These are phyloP conservation scores for Pteropus rufus DNA, from an alignment of 2,797 vertebrate species.

Conservation along the genomic window DNA sequence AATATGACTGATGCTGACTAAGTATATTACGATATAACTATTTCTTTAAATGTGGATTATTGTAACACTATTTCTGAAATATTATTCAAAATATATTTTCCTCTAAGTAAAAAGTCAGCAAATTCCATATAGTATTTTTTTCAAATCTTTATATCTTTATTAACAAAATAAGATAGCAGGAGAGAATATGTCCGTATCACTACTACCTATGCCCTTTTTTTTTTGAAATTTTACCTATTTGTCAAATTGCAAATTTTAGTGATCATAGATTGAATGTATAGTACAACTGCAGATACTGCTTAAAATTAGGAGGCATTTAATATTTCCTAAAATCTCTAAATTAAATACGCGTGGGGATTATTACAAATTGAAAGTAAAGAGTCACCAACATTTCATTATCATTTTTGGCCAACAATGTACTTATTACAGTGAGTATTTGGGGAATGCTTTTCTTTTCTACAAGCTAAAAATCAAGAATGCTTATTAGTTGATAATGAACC, in stretches of 20 bases:
- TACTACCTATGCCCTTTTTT: not conserved
- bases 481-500: constrained; percentile 56
- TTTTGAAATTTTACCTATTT: not conserved
- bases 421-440: not conserved
- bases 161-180: not conserved
- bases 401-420: not conserved
- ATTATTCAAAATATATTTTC: not conserved
- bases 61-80: not conserved
- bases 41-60: not conserved
- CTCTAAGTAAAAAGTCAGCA: not conserved
- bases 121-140: not conserved
- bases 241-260: not conserved
- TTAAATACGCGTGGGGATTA: not conserved
- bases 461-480: constrained; percentile 40
- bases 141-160: not conserved
- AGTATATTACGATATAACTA: not conserved
- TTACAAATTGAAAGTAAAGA: constrained; percentile 13
- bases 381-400: not conserved
- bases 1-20: not conserved
- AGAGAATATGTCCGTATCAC: not conserved
- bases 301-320: not conserved
- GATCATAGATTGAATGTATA: not conserved
- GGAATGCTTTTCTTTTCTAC: constrained; percentile 27
- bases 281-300: not conserved
- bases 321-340: not conserved